These are phyloP conservation scores for Diachasma alloeum DNA, from an alignment of 1,140 invertebrate genomes.

Conservation along the genomic window DNA sequence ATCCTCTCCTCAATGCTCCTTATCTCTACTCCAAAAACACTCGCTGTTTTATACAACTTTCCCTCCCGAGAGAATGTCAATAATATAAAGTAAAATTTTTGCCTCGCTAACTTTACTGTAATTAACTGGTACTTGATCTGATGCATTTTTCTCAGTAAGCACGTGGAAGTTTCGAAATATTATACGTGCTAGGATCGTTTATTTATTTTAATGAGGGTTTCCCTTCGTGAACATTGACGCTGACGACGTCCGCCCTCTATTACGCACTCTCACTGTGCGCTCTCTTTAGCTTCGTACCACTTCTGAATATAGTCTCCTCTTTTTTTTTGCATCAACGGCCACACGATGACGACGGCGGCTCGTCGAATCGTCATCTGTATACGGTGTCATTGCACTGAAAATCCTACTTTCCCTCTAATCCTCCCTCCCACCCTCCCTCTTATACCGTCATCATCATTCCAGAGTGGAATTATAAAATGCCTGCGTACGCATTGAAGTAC, in stretches of 20 bases:
- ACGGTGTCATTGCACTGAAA: slow-evolving; percentile 16
- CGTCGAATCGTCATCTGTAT: slow-evolving; percentile 22
- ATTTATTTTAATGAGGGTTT: slow-evolving; percentile 63
- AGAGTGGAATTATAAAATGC: slow-evolving; percentile 25
- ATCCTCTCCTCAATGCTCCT: slow-evolving; percentile 21
- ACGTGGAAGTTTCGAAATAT: neutral
- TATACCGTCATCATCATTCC: neutral
- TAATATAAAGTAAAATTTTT: neutral
- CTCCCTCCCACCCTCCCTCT: neutral
- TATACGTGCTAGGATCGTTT: slow-evolving; percentile 34
- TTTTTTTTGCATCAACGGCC: slow-evolving; percentile 7
- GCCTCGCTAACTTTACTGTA: neutral
- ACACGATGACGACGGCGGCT: slow-evolving; percentile 8
- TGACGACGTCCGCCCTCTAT: slow-evolving; percentile 38
- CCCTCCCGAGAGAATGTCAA: too few species aligned
- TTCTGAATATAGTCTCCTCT: slow-evolving; percentile 6
- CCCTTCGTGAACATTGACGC: slow-evolving; percentile 36
- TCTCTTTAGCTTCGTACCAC: slow-evolving; percentile 6
- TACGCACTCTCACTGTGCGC: neutral
- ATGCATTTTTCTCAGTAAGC: neutral
- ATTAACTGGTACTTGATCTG: neutral
- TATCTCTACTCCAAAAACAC: neutral
- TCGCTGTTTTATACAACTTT: too few species aligned
- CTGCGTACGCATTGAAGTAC: slow-evolving; percentile 20
- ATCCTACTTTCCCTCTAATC: slow-evolving; percentile 11